Evolutionary conservation across 1,140 invertebrate species (phyloP).

Genomic region (Drosophila serrata): DNA sequence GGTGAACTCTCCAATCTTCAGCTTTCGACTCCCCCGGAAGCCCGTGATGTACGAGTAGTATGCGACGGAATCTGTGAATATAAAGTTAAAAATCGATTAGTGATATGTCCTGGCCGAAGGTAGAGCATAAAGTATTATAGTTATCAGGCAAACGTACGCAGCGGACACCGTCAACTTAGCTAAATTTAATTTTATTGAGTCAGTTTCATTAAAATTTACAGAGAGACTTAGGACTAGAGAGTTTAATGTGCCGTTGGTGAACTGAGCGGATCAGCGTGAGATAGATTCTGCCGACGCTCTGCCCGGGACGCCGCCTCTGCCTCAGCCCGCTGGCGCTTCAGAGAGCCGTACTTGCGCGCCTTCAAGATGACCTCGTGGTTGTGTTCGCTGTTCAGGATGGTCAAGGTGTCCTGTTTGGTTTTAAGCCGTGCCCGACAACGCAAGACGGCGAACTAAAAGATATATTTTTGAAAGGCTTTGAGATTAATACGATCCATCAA

Average conservation of each 20-base stretch:
- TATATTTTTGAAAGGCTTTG: neutral
- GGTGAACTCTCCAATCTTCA: constrained; percentile 81
- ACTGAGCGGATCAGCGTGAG: constrained; percentile 15
- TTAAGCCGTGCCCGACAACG: constrained; percentile 80
- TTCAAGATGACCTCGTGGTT: constrained; percentile 83
- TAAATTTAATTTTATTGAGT: constrained; percentile 64
- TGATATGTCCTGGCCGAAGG: constrained; percentile 5
- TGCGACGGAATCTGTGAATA: constrained; percentile 50
- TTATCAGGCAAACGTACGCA: constrained; percentile 25
- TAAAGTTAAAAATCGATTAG: constrained; percentile 44
- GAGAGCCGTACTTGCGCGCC: constrained; percentile 80
- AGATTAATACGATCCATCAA: neutral
- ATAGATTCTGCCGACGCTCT: constrained; percentile 20
- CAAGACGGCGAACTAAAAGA: constrained; percentile 75
- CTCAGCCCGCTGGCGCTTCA: constrained; percentile 64
- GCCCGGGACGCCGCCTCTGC: constrained; percentile 64
- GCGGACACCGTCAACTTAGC: constrained; percentile 19
- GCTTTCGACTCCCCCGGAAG: constrained; percentile 83
- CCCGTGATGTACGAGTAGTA: constrained; percentile 82
- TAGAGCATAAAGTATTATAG: neutral
- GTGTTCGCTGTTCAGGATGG: constrained; percentile 79
- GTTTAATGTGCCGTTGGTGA: constrained; percentile 5
- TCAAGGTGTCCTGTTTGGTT: constrained; percentile 76
- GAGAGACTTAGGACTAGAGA: constrained; percentile 55
- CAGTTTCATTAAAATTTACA: constrained; percentile 26